Evolutionary conservation across 2,113 vertebrate species (phyloP), one percentile per base, ranked within the genome.

Genomic region (Origma solitaria): DNA sequence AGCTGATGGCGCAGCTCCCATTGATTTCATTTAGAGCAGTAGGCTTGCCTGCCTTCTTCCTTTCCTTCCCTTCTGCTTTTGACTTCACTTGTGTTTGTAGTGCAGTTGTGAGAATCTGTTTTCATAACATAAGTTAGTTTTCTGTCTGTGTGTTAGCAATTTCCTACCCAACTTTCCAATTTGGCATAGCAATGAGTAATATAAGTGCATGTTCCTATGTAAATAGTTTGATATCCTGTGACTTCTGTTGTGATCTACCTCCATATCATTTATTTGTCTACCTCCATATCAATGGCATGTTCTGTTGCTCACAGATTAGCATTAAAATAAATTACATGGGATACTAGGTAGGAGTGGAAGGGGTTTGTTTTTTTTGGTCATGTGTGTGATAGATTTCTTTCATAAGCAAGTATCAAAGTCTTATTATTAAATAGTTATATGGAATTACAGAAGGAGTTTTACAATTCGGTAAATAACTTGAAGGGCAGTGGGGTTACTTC

Each of bases 1-100:
- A 76, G 50, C 51, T 71, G 64, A 70, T 73, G 77, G 53, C 54
- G 38, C n/a, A 86, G 37, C 44, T 95, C 54, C 72, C 27, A 1
- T 57, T 61, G 77, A 77, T 88, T 83, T 86, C 16, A 77, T 60
- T 76, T 73, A 42, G 58, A 86, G 64, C 58, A 86, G 21, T 25
- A 83, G 49, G 21, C 47, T 86, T 91, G 31, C 40, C 68, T 94
- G 85, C 72, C 57, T 40, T 92, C 94, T 89, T 86, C 75, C 75
- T 75, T 61, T 18, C 19, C 18, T 21, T 64, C 21, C 82, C 82
- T 90, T 91, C 91, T 85, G 53, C 87, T 76, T 97, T 94, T 76
- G 17, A 69, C 95, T 94, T 97, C 81, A 62, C 83, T 93, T 91
- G 31, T 62, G 69, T 3, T 69, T 89, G 81, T 49, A 60, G n/a